These are phyloP conservation scores for Merodon equestris DNA, from an alignment of 2,888 invertebrate genomes.

Conservation along the genomic window DNA sequence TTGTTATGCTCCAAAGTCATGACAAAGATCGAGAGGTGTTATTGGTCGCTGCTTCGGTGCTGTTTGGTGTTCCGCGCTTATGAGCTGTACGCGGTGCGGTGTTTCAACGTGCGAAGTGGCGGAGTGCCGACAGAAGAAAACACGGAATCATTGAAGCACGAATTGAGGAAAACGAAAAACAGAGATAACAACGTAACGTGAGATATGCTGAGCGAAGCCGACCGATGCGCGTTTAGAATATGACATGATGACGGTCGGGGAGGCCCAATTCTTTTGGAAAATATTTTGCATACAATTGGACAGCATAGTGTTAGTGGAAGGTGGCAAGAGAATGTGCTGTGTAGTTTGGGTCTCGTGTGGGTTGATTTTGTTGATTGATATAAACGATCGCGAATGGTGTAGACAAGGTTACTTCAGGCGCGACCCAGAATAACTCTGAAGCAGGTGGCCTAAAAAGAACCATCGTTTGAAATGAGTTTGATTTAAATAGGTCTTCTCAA, in stretches of 20 bases:
- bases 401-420: too few species aligned
- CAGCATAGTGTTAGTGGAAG: slow-evolving; percentile 6
- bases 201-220: slow-evolving; percentile 42
- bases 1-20: slow-evolving; percentile 7
- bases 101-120: background rate
- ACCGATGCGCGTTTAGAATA: slow-evolving; percentile 30
- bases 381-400: too few species aligned
- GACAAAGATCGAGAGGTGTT: slow-evolving; percentile 4
- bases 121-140: slow-evolving; percentile 11
- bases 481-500: too few species aligned
- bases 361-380: too few species aligned
- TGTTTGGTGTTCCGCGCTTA: background rate
- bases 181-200: slow-evolving; percentile 37
- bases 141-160: slow-evolving; percentile 52
- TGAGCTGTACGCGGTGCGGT: too few species aligned
- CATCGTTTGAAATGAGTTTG: too few species aligned
- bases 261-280: slow-evolving; percentile 50
- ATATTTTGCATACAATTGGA: slow-evolving; percentile 7
- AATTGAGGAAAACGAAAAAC: slow-evolving; percentile 23
- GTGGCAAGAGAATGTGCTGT: slow-evolving; percentile 21
- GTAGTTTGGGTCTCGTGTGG: too few species aligned
- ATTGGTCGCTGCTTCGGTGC: background rate
- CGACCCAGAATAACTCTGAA: too few species aligned
- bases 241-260: slow-evolving; percentile 40
- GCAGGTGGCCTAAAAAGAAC: too few species aligned